Base-by-base conservation (phyloP, 2,888 invertebrate species). In the Mythimna loreyi region DNA sequence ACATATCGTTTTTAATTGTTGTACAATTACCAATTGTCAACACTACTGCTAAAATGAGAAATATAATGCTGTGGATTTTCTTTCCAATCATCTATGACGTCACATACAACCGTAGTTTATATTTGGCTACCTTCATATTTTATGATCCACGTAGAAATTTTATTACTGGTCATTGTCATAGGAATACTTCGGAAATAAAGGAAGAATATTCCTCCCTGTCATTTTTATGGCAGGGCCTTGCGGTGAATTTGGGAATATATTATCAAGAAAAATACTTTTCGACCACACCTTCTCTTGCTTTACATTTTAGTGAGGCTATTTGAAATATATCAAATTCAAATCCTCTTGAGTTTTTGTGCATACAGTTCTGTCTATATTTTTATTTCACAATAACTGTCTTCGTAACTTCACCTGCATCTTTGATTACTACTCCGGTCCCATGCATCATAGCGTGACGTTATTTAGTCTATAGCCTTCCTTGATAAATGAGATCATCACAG, bases 101-200 rank as follows among this genome's bases (percentile, higher is more conserved):
- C 2, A n/a, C 3, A 7, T 40, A 40, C 40, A 40, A 8, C n/a
- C 52, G 16, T 11, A 53, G 6, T 47, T 45, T 33, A 49, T 55
- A 53, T 63, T 58, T 50, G 49, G 50, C 50, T 63, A 65, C 55
- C 40, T 49, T 28, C 33, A 40, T 82, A 28, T 63, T 71, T 79
- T 80, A 75, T 75, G 61, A 23, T 63, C 28, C 63, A 60, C 78
- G 62, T 67, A 67, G 71, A 65, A 68, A 55, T 53, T 72, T 78
- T 78, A 69, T 66, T 47, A 60, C 47, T 33, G 68, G 64, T 64
- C 65, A 78, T 83, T 75, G 61, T 65, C 65, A 63, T 43, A 66
- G 19, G 50, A 68, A 59, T 59, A 58, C 63, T 72, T 30, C 13
- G 23, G 45, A 66, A 50, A 45, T 43, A 33, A 19, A 33, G 13